Percentiles rank a stretch among this genome's conserved stretches.
Evolutionary conservation across 35 echinoderm and acorn worm species (phyloP).

Genomic region (Strongylocentrotus purpuratus): DNA sequence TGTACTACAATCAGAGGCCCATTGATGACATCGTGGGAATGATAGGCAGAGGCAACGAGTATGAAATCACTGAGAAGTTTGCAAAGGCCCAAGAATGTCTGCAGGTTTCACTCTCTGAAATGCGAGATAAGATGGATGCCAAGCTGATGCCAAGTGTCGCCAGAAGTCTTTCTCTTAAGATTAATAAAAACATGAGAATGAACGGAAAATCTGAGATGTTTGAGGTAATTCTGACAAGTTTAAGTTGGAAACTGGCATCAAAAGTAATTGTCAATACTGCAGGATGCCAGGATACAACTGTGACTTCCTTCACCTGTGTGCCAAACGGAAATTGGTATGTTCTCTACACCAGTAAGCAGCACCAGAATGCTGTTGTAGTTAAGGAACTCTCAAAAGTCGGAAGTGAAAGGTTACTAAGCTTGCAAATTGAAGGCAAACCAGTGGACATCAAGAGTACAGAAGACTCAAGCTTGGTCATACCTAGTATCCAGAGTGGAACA

Average conservation of each 20-base stretch:
- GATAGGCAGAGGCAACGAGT: slow-evolving; percentile 26
- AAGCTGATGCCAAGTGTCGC: slow-evolving; percentile 23
- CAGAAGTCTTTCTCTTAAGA: slow-evolving; percentile 9
- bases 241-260: slow-evolving; percentile 9
- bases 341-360: background rate
- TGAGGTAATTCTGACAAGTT: background rate
- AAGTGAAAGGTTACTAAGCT: background rate
- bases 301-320: background rate
- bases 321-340: slow-evolving; percentile 17
- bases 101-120: background rate
- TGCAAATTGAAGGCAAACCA: background rate
- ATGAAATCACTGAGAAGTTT: slow-evolving; percentile 6
- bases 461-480: background rate
- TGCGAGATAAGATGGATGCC: background rate
- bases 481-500: background rate
- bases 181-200: background rate
- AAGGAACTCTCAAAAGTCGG: background rate
- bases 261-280: background rate
- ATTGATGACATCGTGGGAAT: slow-evolving; percentile 34
- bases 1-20: background rate
- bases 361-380: background rate
- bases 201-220: background rate
- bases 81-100: background rate
- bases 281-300: background rate
- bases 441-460: background rate